A percentile compares a stretch with the other conserved stretches of the same genome.
Evolutionary conservation across 1,140 invertebrate genomes (phyloP).

Genomic region (Anastrepha ludens): DNA sequence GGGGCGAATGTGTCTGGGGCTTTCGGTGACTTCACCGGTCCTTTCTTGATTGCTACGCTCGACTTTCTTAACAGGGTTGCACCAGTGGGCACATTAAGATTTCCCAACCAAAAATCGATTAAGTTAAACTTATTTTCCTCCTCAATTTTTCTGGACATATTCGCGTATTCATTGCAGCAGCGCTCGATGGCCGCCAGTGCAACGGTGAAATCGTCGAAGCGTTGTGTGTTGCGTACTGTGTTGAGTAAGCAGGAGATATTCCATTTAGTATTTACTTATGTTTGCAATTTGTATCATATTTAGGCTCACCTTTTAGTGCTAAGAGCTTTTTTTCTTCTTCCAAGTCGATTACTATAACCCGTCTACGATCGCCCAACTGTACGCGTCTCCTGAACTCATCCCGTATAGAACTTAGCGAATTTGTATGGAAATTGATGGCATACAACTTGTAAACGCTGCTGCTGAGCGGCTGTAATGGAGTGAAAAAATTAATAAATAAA

Average conservation of each 20-base stretch:
- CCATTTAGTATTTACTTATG: too few relatives aligned
- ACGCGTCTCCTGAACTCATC: slow-evolving; percentile 50
- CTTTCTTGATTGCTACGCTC: not conserved
- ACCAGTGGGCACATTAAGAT: slow-evolving; percentile 25
- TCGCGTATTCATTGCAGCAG: slow-evolving; percentile 24
- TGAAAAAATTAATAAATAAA: not conserved
- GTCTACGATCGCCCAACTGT: not conserved
- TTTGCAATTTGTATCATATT: not conserved
- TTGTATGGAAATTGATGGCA: slow-evolving; percentile 46
- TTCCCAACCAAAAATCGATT: slow-evolving; percentile 46
- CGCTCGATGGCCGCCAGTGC: slow-evolving; percentile 7
- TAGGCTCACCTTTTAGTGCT: not conserved
- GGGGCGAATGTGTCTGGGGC: not conserved
- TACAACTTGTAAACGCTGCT: slow-evolving; percentile 31
- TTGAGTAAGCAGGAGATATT: too few relatives aligned
- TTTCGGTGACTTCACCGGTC: not conserved
- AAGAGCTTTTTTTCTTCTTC: slow-evolving; percentile 17
- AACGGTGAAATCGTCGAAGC: not conserved
- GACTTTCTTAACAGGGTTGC: not conserved
- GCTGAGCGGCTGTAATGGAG: not conserved
- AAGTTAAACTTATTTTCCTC: slow-evolving; percentile 53
- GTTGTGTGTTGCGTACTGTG: slow-evolving; percentile 28
- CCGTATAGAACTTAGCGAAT: slow-evolving; percentile 6
- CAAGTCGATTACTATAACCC: slow-evolving; percentile 37
- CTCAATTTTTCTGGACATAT: not conserved